phyloP scores from a whole-genome alignment of 2,888 invertebrate genomes.

The Scrobipalpa costella region DNA sequence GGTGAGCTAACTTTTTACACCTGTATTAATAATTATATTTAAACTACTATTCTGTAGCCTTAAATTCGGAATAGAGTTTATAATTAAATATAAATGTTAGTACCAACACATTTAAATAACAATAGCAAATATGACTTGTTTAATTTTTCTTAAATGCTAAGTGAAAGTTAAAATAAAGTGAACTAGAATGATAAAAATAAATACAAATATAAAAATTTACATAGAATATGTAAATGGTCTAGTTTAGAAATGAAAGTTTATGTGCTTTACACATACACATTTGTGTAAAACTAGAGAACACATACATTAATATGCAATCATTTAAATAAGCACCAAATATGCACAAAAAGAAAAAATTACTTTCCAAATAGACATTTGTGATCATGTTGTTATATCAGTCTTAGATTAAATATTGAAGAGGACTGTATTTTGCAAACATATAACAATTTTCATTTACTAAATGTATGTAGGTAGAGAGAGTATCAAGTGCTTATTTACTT shows the following conservation, averaged over 20 bases:
- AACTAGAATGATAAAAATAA: background rate
- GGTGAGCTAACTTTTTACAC: no score
- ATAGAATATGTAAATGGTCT: slow-evolving; percentile 18
- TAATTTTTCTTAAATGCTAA: background rate
- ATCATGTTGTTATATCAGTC: slow-evolving; percentile 6
- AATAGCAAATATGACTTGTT: slow-evolving; percentile 2
- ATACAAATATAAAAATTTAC: background rate
- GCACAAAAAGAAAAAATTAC: background rate
- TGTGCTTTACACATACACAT: background rate
- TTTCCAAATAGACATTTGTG: background rate
- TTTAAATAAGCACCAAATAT: slow-evolving; percentile 5
- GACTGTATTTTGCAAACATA: background rate
- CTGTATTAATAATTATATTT: no score
- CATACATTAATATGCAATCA: background rate
- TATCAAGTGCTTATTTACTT: background rate
- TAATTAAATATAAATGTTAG: background rate
- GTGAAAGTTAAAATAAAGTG: background rate
- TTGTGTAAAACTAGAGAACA: background rate
- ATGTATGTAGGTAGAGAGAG: background rate
- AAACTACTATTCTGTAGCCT: background rate
- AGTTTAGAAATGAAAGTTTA: slow-evolving; percentile 17
- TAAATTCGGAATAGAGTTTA: slow-evolving; percentile 11
- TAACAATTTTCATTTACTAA: background rate
- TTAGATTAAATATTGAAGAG: background rate
- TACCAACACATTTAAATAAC: background rate